Base-by-base conservation (phyloP, 2,797 vertebrate species). In the Cottoperca gobio region DNA sequence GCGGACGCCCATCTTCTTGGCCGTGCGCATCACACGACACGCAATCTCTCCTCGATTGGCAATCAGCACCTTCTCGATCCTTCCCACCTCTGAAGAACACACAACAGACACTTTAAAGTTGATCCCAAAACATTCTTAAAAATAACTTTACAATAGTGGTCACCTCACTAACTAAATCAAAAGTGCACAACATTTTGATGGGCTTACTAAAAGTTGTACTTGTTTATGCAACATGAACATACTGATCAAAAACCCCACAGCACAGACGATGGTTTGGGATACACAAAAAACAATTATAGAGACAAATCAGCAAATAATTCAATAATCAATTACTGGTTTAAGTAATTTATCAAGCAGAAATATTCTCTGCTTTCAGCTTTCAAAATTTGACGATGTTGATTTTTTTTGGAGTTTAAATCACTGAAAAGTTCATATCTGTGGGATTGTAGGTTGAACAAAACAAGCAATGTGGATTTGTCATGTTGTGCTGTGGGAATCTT, bases 1-100 rank as follows among this genome's bases (percentile, higher is more conserved):
- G 72, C 96, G 97, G 35, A 99, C 91, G 0, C 97, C 97, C 97
- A 99, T 97, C 91, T 94, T 98, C 91, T 93, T 97, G 17, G 97
- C 97, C 2, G 97, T 99, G 24, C 97, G 92, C 92, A 99, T 99
- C 90, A 99, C 98, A 24, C 98, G 95, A 83, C 98, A 99, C 0
- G 98, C 98, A 2, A 99, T 99, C 92, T 99, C 98, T 54, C 98
- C 98, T 82, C 97, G 92, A 82, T 99, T 99, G 83, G 98, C 98
- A 1, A 99, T 96, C 6, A 99, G 93, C 62, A 99, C 93, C 72
- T 98, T 99, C 83, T 96, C 96, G 74, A 99, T 99, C 79, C 92
- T 93, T 69, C 93, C 96, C 92, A 88, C 70, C 57, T 57, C 90
- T 94, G 83, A 58, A 72, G 74, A 50, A 2, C 40, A 73, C 43